These are phyloP conservation scores for Thryonomys swinderianus DNA, from an alignment of 2,113 vertebrate species.

Conservation along the genomic window DNA sequence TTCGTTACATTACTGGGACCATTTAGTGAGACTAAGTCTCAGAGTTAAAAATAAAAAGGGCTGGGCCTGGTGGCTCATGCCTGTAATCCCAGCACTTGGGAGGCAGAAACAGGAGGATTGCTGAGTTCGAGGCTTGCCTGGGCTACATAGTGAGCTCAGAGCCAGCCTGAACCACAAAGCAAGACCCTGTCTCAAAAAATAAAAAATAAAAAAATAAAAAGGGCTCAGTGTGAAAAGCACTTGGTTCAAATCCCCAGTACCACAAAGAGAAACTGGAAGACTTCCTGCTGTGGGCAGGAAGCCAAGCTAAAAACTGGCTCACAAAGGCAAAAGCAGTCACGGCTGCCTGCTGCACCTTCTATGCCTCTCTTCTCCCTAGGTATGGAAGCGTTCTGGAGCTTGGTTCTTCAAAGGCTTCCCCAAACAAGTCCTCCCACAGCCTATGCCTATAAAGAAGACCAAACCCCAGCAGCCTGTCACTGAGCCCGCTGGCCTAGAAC, in stretches of 20 bases:
- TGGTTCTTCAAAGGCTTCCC: constrained; percentile 97
- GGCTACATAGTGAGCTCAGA: too few relatives aligned
- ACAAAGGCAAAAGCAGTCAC: accelerated
- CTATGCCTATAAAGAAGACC: constrained; percentile 88
- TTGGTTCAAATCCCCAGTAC: background rate
- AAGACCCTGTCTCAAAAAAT: too few relatives aligned
- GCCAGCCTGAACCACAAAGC: too few relatives aligned
- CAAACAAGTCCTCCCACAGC: constrained; percentile 91
- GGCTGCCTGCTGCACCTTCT: accelerated
- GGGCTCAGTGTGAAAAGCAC: background rate
- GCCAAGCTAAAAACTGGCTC: background rate
- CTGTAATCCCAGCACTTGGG: too few relatives aligned
- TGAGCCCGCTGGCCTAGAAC: constrained; percentile 60
- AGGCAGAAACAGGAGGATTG: too few relatives aligned
- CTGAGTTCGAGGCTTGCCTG: too few relatives aligned
- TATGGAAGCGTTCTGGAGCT: constrained; percentile 95
- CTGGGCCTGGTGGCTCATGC: too few relatives aligned
- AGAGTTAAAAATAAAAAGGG: background rate
- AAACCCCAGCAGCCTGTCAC: constrained; percentile 74
- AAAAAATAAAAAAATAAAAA: background rate
- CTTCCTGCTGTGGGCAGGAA: background rate
- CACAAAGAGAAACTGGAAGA: background rate
- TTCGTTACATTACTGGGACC: too few relatives aligned
- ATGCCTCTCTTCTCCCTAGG: constrained; percentile 80
- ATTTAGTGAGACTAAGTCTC: background rate